Base-by-base conservation (phyloP, 30 jellyfish, hydroid and myxozoan species). In the Aurelia sp. region DNA sequence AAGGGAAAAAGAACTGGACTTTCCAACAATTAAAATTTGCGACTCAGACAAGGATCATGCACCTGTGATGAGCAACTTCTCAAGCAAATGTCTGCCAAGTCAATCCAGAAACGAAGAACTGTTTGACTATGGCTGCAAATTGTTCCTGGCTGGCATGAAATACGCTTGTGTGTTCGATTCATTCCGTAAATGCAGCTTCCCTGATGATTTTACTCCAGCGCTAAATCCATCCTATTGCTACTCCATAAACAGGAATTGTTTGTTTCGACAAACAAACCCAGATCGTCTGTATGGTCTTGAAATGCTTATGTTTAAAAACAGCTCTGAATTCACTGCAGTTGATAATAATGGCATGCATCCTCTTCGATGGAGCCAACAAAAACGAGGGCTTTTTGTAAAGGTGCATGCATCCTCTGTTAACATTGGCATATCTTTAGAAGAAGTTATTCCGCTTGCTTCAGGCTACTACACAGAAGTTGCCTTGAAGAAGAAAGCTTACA, bases 61-160 rank as follows among this genome's bases (percentile, higher is more conserved):
- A 5, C 55, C 55, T 44, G 55, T 44, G 55, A 16, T 44, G 55
- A 44, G 8, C 3, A 44, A 44, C 3, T 44, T 44, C 55, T 44
- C 55, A 5, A 16, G 55, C 16, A 16, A 44, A 44, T 44, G 55
- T 1, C 55, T 44, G 9, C 55, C 55, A 44, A 9, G 8, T 16
- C 55, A 44, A 44, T 8, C 55, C 15, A 44, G 55, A 6, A 44
- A 44, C 55, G 55, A 55, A 1, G 44, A 58, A 5, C 62, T 33
- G 27, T 75, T 75, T 55, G 21, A 40, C 41, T 61, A 75, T 31
- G 86, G 86, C 4, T 75, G 86, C 75, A 75, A 22, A 30, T 37
- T 75, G 4, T 75, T 75, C 75, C 55, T 75, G 21, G 40, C 86
- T 59, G 75, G 63, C 23, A 17, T 55, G 31, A n/a, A 23, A 7